Base-by-base conservation (phyloP, 1,140 invertebrate genomes). In the Archegozetes longisetosus region DNA sequence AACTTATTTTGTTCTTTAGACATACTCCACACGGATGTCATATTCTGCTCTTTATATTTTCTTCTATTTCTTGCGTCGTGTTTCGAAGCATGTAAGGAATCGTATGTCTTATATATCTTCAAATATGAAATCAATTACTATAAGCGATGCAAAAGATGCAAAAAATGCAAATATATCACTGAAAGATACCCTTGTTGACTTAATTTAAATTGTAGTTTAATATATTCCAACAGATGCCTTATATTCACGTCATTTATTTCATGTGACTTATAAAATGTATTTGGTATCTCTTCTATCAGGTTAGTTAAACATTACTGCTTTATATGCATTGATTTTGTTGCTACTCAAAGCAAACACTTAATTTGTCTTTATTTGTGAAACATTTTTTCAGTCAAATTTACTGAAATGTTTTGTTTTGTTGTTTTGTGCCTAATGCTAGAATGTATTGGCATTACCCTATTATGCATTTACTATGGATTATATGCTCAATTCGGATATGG, bases 191-290 rank as follows among this genome's bases (percentile, higher is more conserved):
- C n/a, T n/a, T n/a, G n/a, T n/a, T n/a, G n/a, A n/a, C n/a, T n/a
- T n/a, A n/a, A n/a, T n/a, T n/a, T n/a, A n/a, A n/a, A n/a, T n/a
- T n/a, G n/a, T n/a, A n/a, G n/a, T n/a, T n/a, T n/a, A n/a, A n/a
- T n/a, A n/a, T n/a, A n/a, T n/a, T n/a, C n/a, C n/a, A n/a, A n/a
- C 74, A 88, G 85, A 86, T 72, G 82, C 85, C 61, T 71, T 87
- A 3, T 83, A 55, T 22, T 23, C 64, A 24, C 27, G 64, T 2
- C 62, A 66, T 68, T 71, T 93, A 1, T 76, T 91, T 32, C 89
- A 94, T 70, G 77, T 84, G 1, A 92, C 88, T 0, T 93, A 90
- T 72, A 88, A 89, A 70, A 70, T 93, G 61, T 94, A 85, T 69
- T 75, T 89, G 17, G 64, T 77, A 1, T 86, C 86, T 0, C 71